Evolutionary conservation across 2,888 invertebrate genomes (phyloP).

Genomic region (Prionchulus punctatus): DNA sequence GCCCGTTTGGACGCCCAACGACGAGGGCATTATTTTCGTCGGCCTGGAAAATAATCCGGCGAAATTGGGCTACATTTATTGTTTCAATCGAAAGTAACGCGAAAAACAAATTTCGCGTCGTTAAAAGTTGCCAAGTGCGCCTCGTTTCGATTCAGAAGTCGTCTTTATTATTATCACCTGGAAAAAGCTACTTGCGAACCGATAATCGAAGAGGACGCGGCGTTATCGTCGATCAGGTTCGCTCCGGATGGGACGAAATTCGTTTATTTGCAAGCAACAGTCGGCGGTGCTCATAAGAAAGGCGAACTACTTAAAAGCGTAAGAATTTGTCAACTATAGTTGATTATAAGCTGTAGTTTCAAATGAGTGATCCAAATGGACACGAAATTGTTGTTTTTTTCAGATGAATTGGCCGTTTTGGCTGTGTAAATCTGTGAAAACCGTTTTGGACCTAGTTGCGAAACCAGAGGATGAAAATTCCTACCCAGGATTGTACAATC

Average conservation of each 20-base stretch:
- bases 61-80: slow-evolving; percentile 23
- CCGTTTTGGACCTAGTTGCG: neutral
- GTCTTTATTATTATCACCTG: slow-evolving; percentile 22
- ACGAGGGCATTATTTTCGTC: slow-evolving; percentile 26
- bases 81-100: slow-evolving; percentile 17
- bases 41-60: slow-evolving; percentile 20
- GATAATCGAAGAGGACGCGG: slow-evolving; percentile 13
- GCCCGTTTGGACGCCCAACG: slow-evolving; percentile 24
- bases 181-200: slow-evolving; percentile 15
- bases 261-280: slow-evolving; percentile 17
- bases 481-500: slow-evolving; percentile 4
- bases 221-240: slow-evolving; percentile 14
- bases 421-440: neutral
- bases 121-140: neutral
- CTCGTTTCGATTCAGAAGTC: slow-evolving; percentile 15
- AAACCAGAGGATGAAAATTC: neutral
- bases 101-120: neutral
- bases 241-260: slow-evolving; percentile 17
- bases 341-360: neutral
- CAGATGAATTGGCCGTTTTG: neutral
- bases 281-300: slow-evolving; percentile 24
- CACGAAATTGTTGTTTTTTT: neutral
- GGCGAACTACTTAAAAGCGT: slow-evolving; percentile 13
- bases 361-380: neutral
- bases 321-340: neutral